phyloP scores from a whole-genome alignment of 2,113 vertebrate genomes.

The Datnioides undecimradiatus region DNA sequence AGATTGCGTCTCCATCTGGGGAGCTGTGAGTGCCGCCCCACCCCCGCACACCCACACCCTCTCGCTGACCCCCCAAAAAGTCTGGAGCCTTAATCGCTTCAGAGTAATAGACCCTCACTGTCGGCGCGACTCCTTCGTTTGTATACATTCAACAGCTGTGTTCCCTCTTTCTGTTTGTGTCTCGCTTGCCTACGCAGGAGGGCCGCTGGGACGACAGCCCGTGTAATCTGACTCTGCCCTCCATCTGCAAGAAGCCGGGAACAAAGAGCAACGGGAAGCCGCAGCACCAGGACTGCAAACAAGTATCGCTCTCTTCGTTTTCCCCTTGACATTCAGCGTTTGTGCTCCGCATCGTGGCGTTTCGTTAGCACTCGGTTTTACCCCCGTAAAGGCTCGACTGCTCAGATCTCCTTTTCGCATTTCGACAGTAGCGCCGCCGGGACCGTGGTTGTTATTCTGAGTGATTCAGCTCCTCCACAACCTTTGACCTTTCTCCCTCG shows the following conservation, averaged over 20 bases:
- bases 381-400: constrained; percentile 54
- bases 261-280: constrained; percentile 87
- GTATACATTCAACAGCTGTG: constrained; percentile 67
- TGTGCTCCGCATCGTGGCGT: no score
- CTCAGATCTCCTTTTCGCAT: constrained; percentile 53
- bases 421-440: constrained; percentile 48
- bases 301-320: constrained; percentile 78
- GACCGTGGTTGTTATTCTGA: constrained; percentile 56
- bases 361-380: no score
- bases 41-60: neutral
- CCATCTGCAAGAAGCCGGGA: constrained; percentile 94
- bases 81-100: neutral
- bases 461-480: constrained; percentile 54
- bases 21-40: constrained; percentile 92
- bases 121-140: constrained; percentile 5
- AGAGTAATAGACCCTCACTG: neutral
- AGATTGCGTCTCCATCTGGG: constrained; percentile 97
- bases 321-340: neutral
- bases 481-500: constrained; percentile 32
- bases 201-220: constrained; percentile 98
- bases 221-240: constrained; percentile 94
- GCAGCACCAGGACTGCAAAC: constrained; percentile 91
- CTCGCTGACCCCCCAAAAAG: neutral
- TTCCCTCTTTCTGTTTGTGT: constrained; percentile 51
- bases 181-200: constrained; percentile 83